Conservation (phyloP, 2,888 invertebrate species). For the Lithophane socia region DNA sequence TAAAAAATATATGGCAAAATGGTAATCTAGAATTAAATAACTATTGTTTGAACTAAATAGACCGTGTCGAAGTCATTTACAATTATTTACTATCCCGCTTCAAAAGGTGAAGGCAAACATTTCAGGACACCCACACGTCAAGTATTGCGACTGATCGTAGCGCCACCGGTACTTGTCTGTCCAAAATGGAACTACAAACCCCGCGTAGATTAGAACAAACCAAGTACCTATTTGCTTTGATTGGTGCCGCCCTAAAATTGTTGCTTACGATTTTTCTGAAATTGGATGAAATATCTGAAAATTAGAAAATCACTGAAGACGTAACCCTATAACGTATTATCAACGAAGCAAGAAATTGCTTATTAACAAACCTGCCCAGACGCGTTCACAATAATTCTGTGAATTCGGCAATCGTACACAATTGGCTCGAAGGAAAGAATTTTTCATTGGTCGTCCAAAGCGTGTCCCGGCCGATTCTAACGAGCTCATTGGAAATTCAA, state of each 20-base stretch:
- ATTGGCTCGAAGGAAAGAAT: slow-evolving; percentile 72
- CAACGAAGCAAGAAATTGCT: slow-evolving; percentile 58
- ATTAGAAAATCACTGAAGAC: slow-evolving; percentile 34
- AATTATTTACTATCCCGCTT: slow-evolving; percentile 19
- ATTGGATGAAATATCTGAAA: slow-evolving; percentile 4
- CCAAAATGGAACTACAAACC: slow-evolving; percentile 11
- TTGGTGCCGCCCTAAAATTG: neutral
- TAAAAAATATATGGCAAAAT: neutral
- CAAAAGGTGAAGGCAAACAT: slow-evolving; percentile 48
- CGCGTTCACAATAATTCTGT: slow-evolving; percentile 53
- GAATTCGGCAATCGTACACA: slow-evolving; percentile 58
- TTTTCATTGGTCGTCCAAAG: slow-evolving; percentile 82
- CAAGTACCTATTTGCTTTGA: too few relatives aligned
- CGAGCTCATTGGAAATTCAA: slow-evolving; percentile 90
- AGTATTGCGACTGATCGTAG: slow-evolving; percentile 12
- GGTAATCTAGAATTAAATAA: neutral
- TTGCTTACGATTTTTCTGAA: neutral
- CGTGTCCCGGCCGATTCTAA: slow-evolving; percentile 84
- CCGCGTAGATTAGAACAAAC: neutral
- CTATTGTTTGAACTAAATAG: slow-evolving; percentile 30
- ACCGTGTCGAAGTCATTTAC: slow-evolving; percentile 14
- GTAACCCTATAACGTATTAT: slow-evolving; percentile 36
- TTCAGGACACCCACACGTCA: slow-evolving; percentile 38
- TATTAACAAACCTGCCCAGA: slow-evolving; percentile 70
- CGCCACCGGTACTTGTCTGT: slow-evolving; percentile 28